These are phyloP conservation scores for Mellivora capensis DNA, from an alignment of 2,113 vertebrate genomes.

Conservation along the genomic window DNA sequence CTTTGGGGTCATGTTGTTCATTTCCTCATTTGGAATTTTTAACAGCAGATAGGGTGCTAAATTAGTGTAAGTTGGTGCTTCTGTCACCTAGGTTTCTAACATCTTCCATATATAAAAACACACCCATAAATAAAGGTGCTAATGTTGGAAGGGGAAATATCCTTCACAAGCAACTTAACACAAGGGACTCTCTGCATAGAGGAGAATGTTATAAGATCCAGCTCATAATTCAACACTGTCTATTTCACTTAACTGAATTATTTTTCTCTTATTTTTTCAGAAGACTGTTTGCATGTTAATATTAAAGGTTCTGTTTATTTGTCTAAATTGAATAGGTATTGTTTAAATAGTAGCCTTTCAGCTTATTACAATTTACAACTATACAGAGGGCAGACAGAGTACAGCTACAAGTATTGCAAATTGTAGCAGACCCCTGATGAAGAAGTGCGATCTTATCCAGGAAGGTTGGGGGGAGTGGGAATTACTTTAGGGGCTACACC, in stretches of 20 bases:
- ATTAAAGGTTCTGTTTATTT: constrained; percentile 45
- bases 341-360: constrained; percentile 28
- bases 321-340: constrained; percentile 35
- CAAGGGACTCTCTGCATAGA: neutral
- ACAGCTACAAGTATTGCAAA: neutral
- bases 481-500: constrained; percentile 55
- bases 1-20: constrained; percentile 46
- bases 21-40: constrained; percentile 56
- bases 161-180: constrained; percentile 19
- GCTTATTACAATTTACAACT: neutral
- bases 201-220: neutral
- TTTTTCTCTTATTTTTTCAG: constrained; percentile 11
- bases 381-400: neutral
- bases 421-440: constrained; percentile 6
- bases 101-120: constrained; percentile 32
- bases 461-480: constrained; percentile 20
- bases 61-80: constrained; percentile 26
- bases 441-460: constrained; percentile 40
- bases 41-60: constrained; percentile 33
- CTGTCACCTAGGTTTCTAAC: constrained; percentile 46
- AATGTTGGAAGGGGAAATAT: constrained; percentile 30
- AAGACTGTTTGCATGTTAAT: neutral
- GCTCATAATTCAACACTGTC: constrained; percentile 37
- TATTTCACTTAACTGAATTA: constrained; percentile 17
- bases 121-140: constrained; percentile 63